Conservation (phyloP, 2,888 invertebrate genomes). For the Meteorus cinctellus region DNA sequence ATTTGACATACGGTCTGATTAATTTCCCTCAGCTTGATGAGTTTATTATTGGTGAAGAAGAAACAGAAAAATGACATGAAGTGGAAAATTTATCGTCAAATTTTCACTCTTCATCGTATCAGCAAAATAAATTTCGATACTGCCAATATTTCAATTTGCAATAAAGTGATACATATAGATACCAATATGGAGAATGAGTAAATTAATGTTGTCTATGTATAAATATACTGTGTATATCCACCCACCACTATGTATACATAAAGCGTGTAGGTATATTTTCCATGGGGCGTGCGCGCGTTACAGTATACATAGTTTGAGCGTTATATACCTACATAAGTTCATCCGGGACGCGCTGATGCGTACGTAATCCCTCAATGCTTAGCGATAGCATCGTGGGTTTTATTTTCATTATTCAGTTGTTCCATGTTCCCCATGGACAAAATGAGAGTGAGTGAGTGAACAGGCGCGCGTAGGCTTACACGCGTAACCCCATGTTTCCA, state of each 20-base stretch:
- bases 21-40: too few relatives aligned
- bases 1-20: too few relatives aligned
- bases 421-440: slow-evolving; percentile 55
- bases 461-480: slow-evolving; percentile 62
- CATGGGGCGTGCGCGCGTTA: slow-evolving; percentile 10
- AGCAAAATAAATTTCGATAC: neutral
- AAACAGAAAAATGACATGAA: neutral
- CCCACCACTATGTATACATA: slow-evolving; percentile 7
- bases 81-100: too few relatives aligned
- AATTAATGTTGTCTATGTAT: neutral
- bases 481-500: slow-evolving; percentile 71
- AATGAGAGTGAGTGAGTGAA: slow-evolving; percentile 5
- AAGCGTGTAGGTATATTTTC: neutral
- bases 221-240: neutral
- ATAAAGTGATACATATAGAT: neutral
- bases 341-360: slow-evolving; percentile 70
- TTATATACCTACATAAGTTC: slow-evolving; percentile 57
- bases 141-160: neutral
- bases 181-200: neutral
- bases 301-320: neutral
- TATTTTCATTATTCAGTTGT: slow-evolving; percentile 73
- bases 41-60: neutral
- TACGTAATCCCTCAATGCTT: slow-evolving; percentile 70
- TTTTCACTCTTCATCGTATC: neutral
- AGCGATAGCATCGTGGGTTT: slow-evolving; percentile 71